These are phyloP conservation scores for Pheosia tremula DNA, from an alignment of 2,888 invertebrate species.

Conservation along the genomic window DNA sequence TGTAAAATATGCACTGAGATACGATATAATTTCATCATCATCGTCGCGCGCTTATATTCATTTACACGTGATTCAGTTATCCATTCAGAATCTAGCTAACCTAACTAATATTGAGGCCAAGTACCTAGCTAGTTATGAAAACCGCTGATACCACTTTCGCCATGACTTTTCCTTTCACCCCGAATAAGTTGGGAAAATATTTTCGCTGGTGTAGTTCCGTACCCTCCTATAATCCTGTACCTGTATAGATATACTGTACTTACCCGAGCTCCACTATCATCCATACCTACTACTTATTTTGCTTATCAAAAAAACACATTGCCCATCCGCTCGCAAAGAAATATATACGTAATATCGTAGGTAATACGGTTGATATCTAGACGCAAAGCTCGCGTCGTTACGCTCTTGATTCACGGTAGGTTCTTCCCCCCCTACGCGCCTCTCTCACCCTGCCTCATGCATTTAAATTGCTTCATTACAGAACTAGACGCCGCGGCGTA, in stretches of 20 bases:
- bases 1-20: too few relatives aligned
- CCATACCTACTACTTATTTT: constrained; percentile 68
- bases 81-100: background rate
- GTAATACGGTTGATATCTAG: constrained; percentile 33
- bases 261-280: constrained; percentile 81
- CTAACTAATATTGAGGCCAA: constrained; percentile 14
- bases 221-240: constrained; percentile 81
- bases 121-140: constrained; percentile 31
- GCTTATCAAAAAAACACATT: constrained; percentile 29
- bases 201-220: constrained; percentile 73
- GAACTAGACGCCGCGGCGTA: constrained; percentile 77
- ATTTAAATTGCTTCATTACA: constrained; percentile 86
- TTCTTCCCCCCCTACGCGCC: constrained; percentile 74
- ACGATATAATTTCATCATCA: too few relatives aligned
- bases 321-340: constrained; percentile 17
- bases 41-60: too few relatives aligned
- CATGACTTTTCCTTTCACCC: constrained; percentile 78
- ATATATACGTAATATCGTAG: background rate
- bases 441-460: constrained; percentile 85
- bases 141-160: constrained; percentile 71
- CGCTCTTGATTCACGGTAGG: constrained; percentile 43
- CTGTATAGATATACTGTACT: constrained; percentile 81
- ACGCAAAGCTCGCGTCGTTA: constrained; percentile 35
- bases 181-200: constrained; percentile 82
- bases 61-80: too few relatives aligned